phyloP scores from a whole-genome alignment of 2,797 vertebrate species.

The Aphelocoma californica region DNA sequence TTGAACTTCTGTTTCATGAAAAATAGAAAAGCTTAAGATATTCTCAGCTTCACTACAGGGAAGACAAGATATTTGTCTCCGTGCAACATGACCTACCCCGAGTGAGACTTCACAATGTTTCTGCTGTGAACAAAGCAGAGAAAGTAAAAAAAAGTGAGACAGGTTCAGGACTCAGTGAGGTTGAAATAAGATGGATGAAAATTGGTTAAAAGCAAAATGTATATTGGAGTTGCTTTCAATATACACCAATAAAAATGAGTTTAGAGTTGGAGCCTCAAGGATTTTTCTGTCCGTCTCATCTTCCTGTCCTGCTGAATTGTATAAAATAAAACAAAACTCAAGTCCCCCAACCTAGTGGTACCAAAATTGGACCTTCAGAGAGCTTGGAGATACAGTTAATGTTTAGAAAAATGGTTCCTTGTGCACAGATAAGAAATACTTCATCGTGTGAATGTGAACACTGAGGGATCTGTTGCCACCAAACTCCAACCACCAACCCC shows the following conservation, averaged over 20 bases:
- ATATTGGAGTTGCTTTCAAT: not conserved
- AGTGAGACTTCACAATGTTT: not conserved
- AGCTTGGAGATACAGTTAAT: not conserved
- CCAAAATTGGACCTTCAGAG: not conserved
- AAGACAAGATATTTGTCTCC: conserved; percentile 26
- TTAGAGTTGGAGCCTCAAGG: not conserved
- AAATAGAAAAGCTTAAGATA: conserved; percentile 49
- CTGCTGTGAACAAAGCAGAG: conserved; percentile 2
- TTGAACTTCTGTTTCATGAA: conserved; percentile 55
- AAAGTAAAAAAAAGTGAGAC: not conserved
- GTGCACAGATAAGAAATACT: not conserved
- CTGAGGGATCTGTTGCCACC: not conserved
- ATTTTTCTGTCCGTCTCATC: not conserved
- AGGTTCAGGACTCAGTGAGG: not conserved
- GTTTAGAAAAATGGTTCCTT: not conserved
- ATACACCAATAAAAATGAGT: not conserved
- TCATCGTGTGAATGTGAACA: not conserved
- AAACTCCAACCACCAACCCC: not conserved
- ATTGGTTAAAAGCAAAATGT: not conserved
- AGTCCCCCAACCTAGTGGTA: not conserved
- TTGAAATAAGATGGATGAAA: not conserved
- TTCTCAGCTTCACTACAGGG: conserved; percentile 30
- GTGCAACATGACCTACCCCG: not conserved
- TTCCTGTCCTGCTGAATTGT: not conserved
- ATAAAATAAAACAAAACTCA: not conserved